These are phyloP conservation scores for Dinocampus coccinellae DNA, from an alignment of 2,888 invertebrate genomes.

Conservation along the genomic window DNA sequence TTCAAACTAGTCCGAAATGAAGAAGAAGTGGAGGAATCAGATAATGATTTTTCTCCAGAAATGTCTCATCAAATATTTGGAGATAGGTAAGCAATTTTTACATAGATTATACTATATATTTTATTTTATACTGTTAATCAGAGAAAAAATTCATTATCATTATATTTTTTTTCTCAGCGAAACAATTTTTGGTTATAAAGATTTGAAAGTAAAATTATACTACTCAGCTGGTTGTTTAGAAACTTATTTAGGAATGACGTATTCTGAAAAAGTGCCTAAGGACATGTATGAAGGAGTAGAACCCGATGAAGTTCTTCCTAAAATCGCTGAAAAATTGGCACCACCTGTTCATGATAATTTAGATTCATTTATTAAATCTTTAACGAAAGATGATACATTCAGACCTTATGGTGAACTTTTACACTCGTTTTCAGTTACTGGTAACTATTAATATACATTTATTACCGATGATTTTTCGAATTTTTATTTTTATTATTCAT, in stretches of 20 bases:
- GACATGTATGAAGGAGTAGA: slow-evolving; percentile 74
- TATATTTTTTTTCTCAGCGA: slow-evolving; percentile 73
- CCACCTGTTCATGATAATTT: slow-evolving; percentile 80
- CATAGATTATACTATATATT: neutral
- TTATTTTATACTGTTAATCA: neutral
- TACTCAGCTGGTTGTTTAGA: slow-evolving; percentile 86
- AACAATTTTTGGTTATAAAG: slow-evolving; percentile 93
- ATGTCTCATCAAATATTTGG: slow-evolving; percentile 97
- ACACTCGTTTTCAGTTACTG: slow-evolving; percentile 73
- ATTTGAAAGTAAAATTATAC: slow-evolving; percentile 82
- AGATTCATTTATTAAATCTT: slow-evolving; percentile 78
- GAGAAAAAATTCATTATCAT: neutral
- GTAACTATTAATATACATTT: slow-evolving; percentile 50
- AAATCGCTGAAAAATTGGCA: slow-evolving; percentile 78
- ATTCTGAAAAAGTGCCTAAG: slow-evolving; percentile 77
- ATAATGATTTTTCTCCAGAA: slow-evolving; percentile 79
- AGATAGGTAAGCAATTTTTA: slow-evolving; percentile 72
- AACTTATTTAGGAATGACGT: slow-evolving; percentile 84
- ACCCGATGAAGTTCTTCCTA: slow-evolving; percentile 82
- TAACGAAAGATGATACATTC: slow-evolving; percentile 82
- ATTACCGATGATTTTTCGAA: neutral
- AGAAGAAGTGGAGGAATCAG: slow-evolving; percentile 78
- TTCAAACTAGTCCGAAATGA: slow-evolving; percentile 74
- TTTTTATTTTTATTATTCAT: neutral
- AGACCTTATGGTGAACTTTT: slow-evolving; percentile 81